phyloP scores from a whole-genome alignment of 1,140 invertebrate species.

The Zaprionus gabonicus region DNA sequence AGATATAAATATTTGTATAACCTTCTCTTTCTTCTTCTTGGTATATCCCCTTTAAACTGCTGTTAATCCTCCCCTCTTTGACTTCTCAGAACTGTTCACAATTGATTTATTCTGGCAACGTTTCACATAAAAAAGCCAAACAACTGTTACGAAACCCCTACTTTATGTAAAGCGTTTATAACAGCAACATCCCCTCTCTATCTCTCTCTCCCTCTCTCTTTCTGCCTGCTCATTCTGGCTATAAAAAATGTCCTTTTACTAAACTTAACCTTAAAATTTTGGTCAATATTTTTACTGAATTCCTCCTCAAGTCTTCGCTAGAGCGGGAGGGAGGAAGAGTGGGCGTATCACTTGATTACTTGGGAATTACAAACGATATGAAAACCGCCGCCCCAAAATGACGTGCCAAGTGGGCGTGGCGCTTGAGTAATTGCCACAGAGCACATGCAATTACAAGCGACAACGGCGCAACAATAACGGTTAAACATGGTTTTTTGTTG shows the following conservation, averaged over 20 bases:
- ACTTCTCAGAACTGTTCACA: background rate
- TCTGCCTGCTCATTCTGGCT: constrained; percentile 5
- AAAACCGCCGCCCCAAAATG: constrained; percentile 1
- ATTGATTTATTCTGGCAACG: background rate
- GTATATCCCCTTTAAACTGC: background rate
- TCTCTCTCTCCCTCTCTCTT: background rate
- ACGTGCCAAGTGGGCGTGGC: constrained; percentile 37
- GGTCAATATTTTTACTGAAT: background rate
- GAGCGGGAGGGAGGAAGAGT: background rate
- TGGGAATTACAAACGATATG: constrained; percentile 8
- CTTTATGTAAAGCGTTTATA: background rate
- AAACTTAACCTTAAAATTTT: constrained; percentile 6
- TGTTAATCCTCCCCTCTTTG: background rate
- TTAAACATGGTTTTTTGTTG: constrained; percentile 14
- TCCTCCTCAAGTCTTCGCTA: background rate
- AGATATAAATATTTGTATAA: background rate
- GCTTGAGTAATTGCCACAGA: constrained; percentile 38
- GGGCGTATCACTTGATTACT: background rate
- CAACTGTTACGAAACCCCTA: background rate
- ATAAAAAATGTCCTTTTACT: constrained; percentile 59
- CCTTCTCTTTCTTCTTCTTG: background rate
- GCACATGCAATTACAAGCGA: constrained; percentile 35
- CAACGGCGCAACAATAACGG: constrained; percentile 17
- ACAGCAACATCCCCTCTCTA: background rate
- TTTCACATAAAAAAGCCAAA: background rate